Evolutionary conservation across 2,797 vertebrate species (phyloP).

Genomic region (Naso thynnoides): DNA sequence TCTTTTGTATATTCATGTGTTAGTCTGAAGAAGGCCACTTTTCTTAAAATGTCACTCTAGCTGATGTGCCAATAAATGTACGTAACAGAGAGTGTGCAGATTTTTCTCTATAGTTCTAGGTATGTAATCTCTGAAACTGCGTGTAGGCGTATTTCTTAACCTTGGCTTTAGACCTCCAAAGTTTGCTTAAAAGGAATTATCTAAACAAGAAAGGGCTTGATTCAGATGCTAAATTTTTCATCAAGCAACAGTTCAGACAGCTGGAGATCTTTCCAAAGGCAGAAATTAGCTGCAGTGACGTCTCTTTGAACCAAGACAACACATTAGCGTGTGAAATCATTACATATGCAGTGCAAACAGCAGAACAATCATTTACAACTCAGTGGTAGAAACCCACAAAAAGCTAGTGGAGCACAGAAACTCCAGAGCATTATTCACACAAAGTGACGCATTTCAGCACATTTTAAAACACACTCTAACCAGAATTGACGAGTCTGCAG

Average conservation of each 20-base stretch:
- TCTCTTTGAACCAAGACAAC: slow-evolving; percentile 21
- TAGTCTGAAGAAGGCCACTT: too few relatives aligned
- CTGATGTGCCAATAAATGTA: too few relatives aligned
- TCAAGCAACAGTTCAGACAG: background rate
- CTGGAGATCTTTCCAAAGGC: background rate
- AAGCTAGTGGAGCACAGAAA: slow-evolving; percentile 24
- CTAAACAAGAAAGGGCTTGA: too few relatives aligned
- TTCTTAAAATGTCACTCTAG: too few relatives aligned
- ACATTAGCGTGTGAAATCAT: slow-evolving; percentile 56
- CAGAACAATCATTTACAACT: slow-evolving; percentile 41
- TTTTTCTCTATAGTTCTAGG: too few relatives aligned
- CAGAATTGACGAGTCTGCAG: background rate
- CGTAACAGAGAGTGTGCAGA: too few relatives aligned
- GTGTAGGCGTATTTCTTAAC: background rate
- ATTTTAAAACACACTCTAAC: slow-evolving; percentile 41
- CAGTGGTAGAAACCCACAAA: slow-evolving; percentile 22
- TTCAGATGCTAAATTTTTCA: background rate
- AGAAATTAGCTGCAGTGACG: slow-evolving; percentile 13
- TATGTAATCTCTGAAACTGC: background rate
- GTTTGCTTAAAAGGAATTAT: background rate
- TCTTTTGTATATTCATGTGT: too few relatives aligned
- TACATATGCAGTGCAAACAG: slow-evolving; percentile 63
- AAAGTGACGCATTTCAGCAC: slow-evolving; percentile 42
- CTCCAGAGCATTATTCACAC: slow-evolving; percentile 40
- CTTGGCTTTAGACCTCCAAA: background rate